Base-by-base conservation (phyloP, 2,797 vertebrate genomes). In the Synaphobranchus kaupii region DNA sequence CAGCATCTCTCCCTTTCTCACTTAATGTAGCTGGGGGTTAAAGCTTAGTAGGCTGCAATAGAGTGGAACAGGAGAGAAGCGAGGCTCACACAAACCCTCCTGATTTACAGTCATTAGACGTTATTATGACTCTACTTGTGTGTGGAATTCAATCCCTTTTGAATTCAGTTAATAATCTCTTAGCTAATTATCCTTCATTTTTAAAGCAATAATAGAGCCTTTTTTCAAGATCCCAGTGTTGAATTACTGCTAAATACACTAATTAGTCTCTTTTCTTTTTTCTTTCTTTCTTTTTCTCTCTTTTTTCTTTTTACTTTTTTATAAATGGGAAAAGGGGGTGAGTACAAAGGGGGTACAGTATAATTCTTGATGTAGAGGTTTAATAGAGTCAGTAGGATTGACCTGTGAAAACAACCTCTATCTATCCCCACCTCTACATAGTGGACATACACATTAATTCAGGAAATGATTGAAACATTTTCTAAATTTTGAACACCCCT, bases 131-230 rank as follows among this genome's bases (percentile, higher is more conserved):
- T 96, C 94, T 94, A 95, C 95, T 96, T 95, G 95, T 95, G 96
- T 96, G 96, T 95, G 96, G 96, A 96, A 96, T 96, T 96, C 94
- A 95, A 96, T 96, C 96, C 96, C 95, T 96, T 96, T 95, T 96
- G 95, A 96, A 96, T 96, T 96, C 96, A 95, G 96, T 95, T 97
- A 96, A 97, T 96, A 96, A 96, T 96, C 96, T 96, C 96, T 97
- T 96, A 97, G 95, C 95, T 96, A 97, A 97, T 97, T 97, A 97
- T 97, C 95, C 95, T 96, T 95, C 84, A 88, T 90, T 87, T 87
- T 87, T 78, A 96, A 96, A 96, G 96, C 97, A 96, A 97, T 97
- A 95, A 96, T 94, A 95, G 96, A 96, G 96, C 96, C 96, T 96
- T 96, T 97, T 8, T 10, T 22, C 96, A 95, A 96, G 96, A 96